A percentile compares a stretch with the other conserved stretches of the same genome.
phyloP scores from a whole-genome alignment of 2,113 vertebrate genomes.

The Crotophaga sulcirostris region DNA sequence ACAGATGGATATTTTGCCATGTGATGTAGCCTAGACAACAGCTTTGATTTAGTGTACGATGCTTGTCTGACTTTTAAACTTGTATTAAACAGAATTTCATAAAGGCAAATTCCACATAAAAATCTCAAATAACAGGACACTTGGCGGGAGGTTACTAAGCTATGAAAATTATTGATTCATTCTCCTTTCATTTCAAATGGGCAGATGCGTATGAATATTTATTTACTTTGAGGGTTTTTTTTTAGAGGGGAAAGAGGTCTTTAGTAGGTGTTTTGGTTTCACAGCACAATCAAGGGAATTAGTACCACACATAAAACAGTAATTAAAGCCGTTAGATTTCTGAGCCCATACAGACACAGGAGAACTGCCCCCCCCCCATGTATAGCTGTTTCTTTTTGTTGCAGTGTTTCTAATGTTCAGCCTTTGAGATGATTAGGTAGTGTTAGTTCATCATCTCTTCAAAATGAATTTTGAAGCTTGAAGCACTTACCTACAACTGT shows the following conservation, averaged over 20 bases:
- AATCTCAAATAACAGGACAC: neutral
- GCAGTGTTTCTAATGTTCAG: neutral
- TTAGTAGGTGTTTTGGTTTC: constrained; percentile 55
- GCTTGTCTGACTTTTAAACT: constrained; percentile 9
- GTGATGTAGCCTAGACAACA: neutral
- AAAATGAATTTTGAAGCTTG: neutral
- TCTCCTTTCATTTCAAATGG: constrained; percentile 43
- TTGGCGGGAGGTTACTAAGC: constrained; percentile 5
- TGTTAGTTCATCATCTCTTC: neutral
- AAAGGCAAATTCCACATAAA: neutral
- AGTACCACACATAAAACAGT: neutral
- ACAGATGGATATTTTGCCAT: neutral
- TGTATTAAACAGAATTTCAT: neutral
- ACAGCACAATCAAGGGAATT: constrained; percentile 48
- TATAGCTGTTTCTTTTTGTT: neutral
- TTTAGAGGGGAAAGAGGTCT: neutral
- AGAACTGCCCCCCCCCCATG: neutral
- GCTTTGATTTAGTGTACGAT: neutral
- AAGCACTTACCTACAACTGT: fast-evolving
- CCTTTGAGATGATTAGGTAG: neutral
- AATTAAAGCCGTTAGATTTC: neutral
- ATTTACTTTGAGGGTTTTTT: constrained; percentile 65
- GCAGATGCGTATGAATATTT: constrained; percentile 75
- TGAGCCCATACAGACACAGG: neutral
- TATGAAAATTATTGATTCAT: constrained; percentile 23